A percentile compares a stretch with the other conserved stretches of the same genome.
phyloP scores from a whole-genome alignment of 2,888 invertebrate species.

The Perithous albicinctus region DNA sequence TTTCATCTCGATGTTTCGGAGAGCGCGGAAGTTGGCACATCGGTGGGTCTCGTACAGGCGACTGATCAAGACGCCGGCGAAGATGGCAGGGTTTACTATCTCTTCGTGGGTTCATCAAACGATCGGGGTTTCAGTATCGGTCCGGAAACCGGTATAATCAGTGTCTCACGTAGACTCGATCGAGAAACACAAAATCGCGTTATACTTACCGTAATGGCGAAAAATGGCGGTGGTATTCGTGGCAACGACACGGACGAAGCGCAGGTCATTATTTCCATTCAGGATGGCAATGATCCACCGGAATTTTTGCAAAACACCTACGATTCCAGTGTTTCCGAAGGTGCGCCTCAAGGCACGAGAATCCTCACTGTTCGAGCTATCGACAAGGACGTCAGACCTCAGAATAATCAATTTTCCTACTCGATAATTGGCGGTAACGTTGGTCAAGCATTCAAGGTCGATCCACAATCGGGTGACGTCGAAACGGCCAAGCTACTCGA shows the following conservation, averaged over 20 bases:
- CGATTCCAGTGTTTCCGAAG: slow-evolving; percentile 93
- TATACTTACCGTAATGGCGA: slow-evolving; percentile 96
- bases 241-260: slow-evolving; percentile 98
- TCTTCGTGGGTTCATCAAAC: slow-evolving; percentile 97
- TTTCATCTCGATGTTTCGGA: slow-evolving; percentile 97
- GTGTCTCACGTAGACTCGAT: slow-evolving; percentile 93
- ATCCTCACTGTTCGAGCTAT: slow-evolving; percentile 93
- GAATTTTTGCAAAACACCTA: slow-evolving; percentile 94
- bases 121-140: slow-evolving; percentile 95
- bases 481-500: slow-evolving; percentile 92
- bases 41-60: slow-evolving; percentile 94
- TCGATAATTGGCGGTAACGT: slow-evolving; percentile 94
- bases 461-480: slow-evolving; percentile 94
- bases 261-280: slow-evolving; percentile 96
- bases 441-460: slow-evolving; percentile 94
- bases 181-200: slow-evolving; percentile 95
- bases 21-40: slow-evolving; percentile 93
- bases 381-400: slow-evolving; percentile 95
- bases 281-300: slow-evolving; percentile 98
- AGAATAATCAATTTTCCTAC: slow-evolving; percentile 96
- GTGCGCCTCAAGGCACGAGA: slow-evolving; percentile 90
- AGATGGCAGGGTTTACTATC: slow-evolving; percentile 95
- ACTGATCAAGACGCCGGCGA: slow-evolving; percentile 95
- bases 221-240: slow-evolving; percentile 96
- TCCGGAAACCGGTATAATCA: slow-evolving; percentile 92